Evolutionary conservation across 2,113 vertebrate genomes (phyloP), one percentile per base, ranked within the genome.

Genomic region (Apteryx mantelli): DNA sequence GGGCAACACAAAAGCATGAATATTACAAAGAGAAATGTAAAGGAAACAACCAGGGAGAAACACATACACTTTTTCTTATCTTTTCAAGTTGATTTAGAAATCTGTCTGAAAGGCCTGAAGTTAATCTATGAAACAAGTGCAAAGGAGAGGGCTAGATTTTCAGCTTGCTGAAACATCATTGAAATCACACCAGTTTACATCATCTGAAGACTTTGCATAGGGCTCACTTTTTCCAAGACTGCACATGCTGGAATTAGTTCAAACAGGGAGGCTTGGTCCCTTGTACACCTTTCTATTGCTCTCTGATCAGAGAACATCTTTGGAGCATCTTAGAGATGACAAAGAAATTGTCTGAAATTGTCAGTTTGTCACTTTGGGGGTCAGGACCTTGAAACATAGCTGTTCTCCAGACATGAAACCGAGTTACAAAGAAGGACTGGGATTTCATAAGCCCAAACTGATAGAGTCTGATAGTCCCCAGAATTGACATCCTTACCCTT

Each of bases 351-450:
- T 21, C 74, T 56, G 50, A 91, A 89, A 79, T 50, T 11, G 19
- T 70, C 30, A 12, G 19, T 78, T 90, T 70, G 70, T 58, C 34
- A 36, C 8, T 0, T 58, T 9, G 10, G 20, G 30, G 32, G 34
- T 68, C 25, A 19, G 21, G 14, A 42, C 70, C 32, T 75, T 71
- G 44, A 93, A 85, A 86, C 18, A 60, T 6, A 66, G 30, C 25
- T 8, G 0, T 40, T 85, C 34, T 83, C 34, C n/a, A 32, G 34
- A 63, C 0, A 1, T 34, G 34, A 55, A 64, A 48, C 15, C 69
- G 76, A 87, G 74, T 30, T 36, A 53, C 9, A 52, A 75, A 63
- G 32, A 14, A 94, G 6, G 15, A 50, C 28, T 70, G 55, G 48
- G n/a, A 42, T 73, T 44, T 34, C 34, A 34, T 40, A 30, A 55